Evolutionary conservation across 2,113 vertebrate genomes (phyloP).

Genomic region (Neotoma lepida): DNA sequence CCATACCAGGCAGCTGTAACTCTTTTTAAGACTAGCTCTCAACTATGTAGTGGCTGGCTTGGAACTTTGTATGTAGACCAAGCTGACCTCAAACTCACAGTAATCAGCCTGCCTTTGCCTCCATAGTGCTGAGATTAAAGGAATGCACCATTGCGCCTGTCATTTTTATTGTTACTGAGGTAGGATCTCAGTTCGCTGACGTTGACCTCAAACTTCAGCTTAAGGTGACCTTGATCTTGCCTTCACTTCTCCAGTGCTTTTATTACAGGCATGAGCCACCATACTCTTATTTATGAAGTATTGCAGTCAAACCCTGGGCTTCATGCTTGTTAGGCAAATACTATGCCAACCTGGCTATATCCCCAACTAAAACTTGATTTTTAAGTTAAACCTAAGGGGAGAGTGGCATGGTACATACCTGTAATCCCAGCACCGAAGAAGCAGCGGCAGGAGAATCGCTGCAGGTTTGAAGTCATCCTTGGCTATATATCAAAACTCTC

Average conservation of each 20-base stretch:
- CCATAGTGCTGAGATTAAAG: neutral
- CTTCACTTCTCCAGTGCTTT: neutral
- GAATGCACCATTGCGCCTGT: neutral
- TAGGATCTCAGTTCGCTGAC: neutral
- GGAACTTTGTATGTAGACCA: neutral
- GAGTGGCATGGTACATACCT: neutral
- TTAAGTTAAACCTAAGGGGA: neutral
- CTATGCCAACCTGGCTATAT: neutral
- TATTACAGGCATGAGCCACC: neutral
- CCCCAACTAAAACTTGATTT: neutral
- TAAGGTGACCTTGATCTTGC: neutral
- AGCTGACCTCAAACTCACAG: neutral
- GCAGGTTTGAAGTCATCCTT: neutral
- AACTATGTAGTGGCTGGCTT: neutral
- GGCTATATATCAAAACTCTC: neutral
- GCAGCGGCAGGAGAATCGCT: neutral
- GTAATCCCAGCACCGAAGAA: neutral
- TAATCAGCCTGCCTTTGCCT: neutral
- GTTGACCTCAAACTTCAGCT: neutral
- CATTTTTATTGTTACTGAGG: neutral
- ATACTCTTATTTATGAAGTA: neutral
- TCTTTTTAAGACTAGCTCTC: neutral
- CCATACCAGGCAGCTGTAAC: neutral
- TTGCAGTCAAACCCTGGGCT: neutral
- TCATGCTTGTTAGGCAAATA: neutral